A percentile compares a stretch with the other conserved stretches of the same genome.
These are phyloP conservation scores for Microplitis mediator DNA, from an alignment of 1,140 invertebrate species.

Conservation along the genomic window DNA sequence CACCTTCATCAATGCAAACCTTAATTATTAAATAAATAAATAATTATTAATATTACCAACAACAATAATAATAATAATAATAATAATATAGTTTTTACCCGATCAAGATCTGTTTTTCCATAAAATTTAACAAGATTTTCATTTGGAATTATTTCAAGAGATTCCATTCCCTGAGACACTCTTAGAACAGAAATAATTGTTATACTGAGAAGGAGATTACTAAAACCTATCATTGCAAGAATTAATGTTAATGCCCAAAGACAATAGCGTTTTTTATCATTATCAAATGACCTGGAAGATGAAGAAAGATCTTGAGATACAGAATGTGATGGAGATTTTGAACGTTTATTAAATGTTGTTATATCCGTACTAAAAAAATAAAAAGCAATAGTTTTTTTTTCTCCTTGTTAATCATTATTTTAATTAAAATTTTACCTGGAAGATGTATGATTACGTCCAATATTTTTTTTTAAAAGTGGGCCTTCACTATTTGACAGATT, in stretches of 20 bases:
- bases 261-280: conserved; percentile 46
- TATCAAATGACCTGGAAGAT: conserved; percentile 26
- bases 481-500: conserved; percentile 57
- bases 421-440: conserved; percentile 33
- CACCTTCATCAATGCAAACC: conserved; percentile 50
- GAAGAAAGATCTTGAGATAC: conserved; percentile 19
- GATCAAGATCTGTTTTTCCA: conserved; percentile 78
- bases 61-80: neutral
- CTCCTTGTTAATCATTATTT: no score
- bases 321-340: conserved; percentile 13
- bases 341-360: neutral
- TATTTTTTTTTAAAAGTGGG: conserved; percentile 47
- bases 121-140: conserved; percentile 81
- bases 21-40: conserved; percentile 10
- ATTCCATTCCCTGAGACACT: conserved; percentile 73
- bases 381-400: no score
- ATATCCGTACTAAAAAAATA: no score
- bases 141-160: conserved; percentile 81
- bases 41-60: no score
- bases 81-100: conserved; percentile 45
- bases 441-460: conserved; percentile 33
- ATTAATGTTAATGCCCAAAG: conserved; percentile 56
- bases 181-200: conserved; percentile 55
- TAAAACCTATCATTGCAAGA: conserved; percentile 52
- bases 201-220: conserved; percentile 55